Evolutionary conservation across 2,113 vertebrate genomes (phyloP), one percentile per base, ranked within the genome.

Genomic region (Prunella himalayana): DNA sequence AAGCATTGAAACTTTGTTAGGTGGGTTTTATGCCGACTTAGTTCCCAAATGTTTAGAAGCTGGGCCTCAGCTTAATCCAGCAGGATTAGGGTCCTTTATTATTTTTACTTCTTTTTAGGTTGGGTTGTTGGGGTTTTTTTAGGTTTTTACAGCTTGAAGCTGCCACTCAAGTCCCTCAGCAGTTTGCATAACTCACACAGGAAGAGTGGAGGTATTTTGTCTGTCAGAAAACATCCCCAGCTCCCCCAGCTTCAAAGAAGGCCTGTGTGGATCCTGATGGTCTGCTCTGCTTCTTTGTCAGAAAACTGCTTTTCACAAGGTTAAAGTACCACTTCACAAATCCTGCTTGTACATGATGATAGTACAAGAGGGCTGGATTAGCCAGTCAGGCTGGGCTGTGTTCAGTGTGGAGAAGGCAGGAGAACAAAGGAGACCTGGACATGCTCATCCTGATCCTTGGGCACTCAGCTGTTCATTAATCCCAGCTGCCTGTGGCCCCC

Each of bases 61-160:
- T 86, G 71, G 79, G 75, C 85, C 84, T 86, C 92, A 88, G 37
- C 85, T 92, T 94, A 95, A 97, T 96, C 95, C 93, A 45, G 70
- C n/a, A 91, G 95, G 96, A 95, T 96, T 95, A 94, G 47, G 7
- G 53, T 76, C 65, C 82, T 96, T 92, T 95, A 94, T 97, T 95
- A 93, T 95, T 95, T 96, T 93, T 96, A 49, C 22, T 92, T 90
- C 42, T 10, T 61, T 61, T 20, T 13, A 37, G 35, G 42, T 66
- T 89, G 70, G 31, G 31, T 13, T 33, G 18, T 3, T 60, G 41
- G 42, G 53, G 7, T 1, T 13, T 80, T 72, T 71, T 41, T 11
- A 22, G 27, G 7, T 31, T 94, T 96, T 95, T 94, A 95, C 85
- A 86, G 47, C 76, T 39, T 39, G 24, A 80, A 88, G 71, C 92